A percentile compares a stretch with the other conserved stretches of the same genome.
These are phyloP conservation scores for Schizopygopsis pylzovi DNA, from an alignment of 2,797 vertebrate genomes.

Conservation along the genomic window DNA sequence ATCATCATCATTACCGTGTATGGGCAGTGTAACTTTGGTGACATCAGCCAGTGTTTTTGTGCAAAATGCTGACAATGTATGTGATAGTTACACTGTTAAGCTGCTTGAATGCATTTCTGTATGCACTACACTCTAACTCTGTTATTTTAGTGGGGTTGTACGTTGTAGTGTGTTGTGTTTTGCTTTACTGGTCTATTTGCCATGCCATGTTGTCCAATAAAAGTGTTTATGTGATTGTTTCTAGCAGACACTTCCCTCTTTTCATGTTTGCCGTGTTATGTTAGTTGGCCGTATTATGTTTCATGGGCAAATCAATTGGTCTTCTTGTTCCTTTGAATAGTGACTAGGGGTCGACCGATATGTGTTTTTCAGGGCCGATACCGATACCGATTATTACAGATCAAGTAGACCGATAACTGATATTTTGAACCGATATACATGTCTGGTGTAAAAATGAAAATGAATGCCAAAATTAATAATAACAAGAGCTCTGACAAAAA, in stretches of 20 bases:
- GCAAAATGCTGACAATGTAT: not conserved
- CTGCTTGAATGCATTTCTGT: not conserved
- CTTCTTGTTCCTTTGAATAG: not conserved
- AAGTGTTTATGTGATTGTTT: conserved; percentile 10
- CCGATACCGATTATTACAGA: no score
- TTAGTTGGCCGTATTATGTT: not conserved
- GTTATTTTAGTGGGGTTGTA: conserved; percentile 17
- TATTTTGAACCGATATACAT: no score
- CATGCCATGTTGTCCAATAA: not conserved
- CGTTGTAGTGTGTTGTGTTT: conserved; percentile 5
- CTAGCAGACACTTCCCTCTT: conserved; percentile 14
- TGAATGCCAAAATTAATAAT: no score
- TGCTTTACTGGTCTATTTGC: not conserved
- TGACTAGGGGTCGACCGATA: no score
- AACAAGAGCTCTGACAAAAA: no score
- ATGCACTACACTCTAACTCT: not conserved
- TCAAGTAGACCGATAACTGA: no score
- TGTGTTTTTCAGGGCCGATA: no score
- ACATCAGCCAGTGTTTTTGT: conserved; percentile 13
- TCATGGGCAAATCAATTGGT: not conserved
- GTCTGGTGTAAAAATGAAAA: no score
- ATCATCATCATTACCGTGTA: conserved; percentile 8
- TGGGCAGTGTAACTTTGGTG: not conserved
- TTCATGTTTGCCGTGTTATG: conserved; percentile 10
- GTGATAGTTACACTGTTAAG: not conserved